Evolutionary conservation across 2,797 vertebrate genomes (phyloP).

Genomic region (Sarcophilus harrisii): DNA sequence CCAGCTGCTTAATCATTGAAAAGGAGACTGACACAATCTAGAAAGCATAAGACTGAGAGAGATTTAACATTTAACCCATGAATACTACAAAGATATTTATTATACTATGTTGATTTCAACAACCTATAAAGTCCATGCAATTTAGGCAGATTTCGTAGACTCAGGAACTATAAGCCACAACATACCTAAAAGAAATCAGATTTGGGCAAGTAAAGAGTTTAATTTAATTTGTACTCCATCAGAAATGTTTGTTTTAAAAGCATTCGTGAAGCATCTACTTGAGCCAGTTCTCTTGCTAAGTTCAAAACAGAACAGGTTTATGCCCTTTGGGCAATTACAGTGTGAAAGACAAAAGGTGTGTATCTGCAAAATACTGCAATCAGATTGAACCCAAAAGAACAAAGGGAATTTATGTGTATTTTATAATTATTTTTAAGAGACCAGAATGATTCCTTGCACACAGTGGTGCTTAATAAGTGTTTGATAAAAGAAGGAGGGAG

Average conservation of each 20-base stretch:
- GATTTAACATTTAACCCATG: slow-evolving; percentile 32
- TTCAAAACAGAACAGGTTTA: background rate
- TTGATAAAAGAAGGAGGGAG: background rate
- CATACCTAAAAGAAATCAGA: background rate
- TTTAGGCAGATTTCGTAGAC: slow-evolving; percentile 45
- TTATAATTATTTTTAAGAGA: background rate
- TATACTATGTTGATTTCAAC: slow-evolving; percentile 53
- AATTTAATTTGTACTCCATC: slow-evolving; percentile 8
- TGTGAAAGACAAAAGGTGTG: background rate
- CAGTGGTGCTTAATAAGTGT: background rate
- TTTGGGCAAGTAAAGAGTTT: slow-evolving; percentile 11
- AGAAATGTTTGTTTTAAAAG: background rate
- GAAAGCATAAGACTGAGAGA: slow-evolving; percentile 39
- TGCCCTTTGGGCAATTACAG: background rate
- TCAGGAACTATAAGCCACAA: slow-evolving; percentile 48
- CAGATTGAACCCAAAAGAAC: background rate
- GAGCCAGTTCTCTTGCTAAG: slow-evolving; percentile 1
- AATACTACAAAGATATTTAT: slow-evolving; percentile 46
- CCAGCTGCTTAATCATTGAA: slow-evolving; percentile 14
- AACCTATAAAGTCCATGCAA: slow-evolving; percentile 64
- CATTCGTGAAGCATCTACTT: slow-evolving; percentile 15
- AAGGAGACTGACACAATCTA: slow-evolving; percentile 25
- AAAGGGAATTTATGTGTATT: background rate
- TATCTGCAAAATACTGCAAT: background rate
- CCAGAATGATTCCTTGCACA: background rate